Evolutionary conservation across 2,113 vertebrate species (phyloP), one percentile per base, ranked within the genome.

Genomic region (Isichthys henryi): DNA sequence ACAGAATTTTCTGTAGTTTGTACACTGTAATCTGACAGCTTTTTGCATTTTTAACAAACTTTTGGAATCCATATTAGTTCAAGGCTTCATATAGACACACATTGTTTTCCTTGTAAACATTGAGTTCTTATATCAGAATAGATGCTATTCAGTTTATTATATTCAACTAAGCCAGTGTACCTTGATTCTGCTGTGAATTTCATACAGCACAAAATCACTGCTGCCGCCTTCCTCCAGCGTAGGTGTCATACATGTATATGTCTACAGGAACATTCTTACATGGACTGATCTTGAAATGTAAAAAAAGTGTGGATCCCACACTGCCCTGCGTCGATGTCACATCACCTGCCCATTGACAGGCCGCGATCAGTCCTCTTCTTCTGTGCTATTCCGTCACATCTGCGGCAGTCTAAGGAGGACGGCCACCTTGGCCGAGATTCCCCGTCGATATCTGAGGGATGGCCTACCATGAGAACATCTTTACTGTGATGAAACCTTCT

Each of bases 151-250:
- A 84, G 43, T 48, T 45, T n/a, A 84, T 92, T 90, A 87, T 92
- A 92, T 92, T 93, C 92, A 94, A 94, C 94, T 93, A 88, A 80
- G 35, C 74, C 74, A 80, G 74, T 80, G 74, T 80, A 43, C 82
- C 56, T 31, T 70, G 56, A 86, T 43, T 80, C 74, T 43, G 74
- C 74, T 39, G 31, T 80, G 74, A 80, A 80, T 39, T 43, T 43
- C 31, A 39, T 19, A 39, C 74, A 80, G 31, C 35, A 77, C 39
- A 39, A 43, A 80, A 39, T 80, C 35, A 19, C 74, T 39, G 35
- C 74, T 80, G 74, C 17, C 35, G 6, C 35, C 31, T 43, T 19
- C 82, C 48, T 85, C 46, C 82, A 23, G 9, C 19, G 0, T 31
- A 50, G n/a, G 27, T 86, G 21, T 86, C 46, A 85, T 10, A 85